Evolutionary conservation across 2,888 invertebrate genomes (phyloP), one percentile per base, ranked within the genome.

Genomic region (Merodon equestris): DNA sequence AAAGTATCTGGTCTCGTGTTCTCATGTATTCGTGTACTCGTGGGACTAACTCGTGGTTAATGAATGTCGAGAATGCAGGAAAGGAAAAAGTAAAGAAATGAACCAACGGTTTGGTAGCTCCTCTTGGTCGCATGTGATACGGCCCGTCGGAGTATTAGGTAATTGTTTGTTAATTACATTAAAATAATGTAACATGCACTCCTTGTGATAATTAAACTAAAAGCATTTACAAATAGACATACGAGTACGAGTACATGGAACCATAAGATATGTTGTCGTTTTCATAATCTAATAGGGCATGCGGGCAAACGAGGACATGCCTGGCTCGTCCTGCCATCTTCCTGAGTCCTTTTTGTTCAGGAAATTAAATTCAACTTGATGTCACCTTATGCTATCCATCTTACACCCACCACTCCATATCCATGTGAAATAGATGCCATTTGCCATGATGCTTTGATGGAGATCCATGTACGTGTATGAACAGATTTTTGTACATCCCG

Each of bases 131-230:
- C 40, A 40, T 40, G 14, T 58, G 58, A 60, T 48, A 44, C 63
- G 51, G n/a, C 48, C n/a, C 48, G 13, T 40, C 56, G 3, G 40
- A 47, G 45, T 60, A 75, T 71, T 66, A 38, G 54, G 71, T 71
- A 76, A 71, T 66, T 76, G 76, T 76, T 71, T 71, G 71, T 76
- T 71, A 76, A 76, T 76, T 66, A 66, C 60, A 60, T 66, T 66
- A 71, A 71, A 76, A 76, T 66, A 71, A 38, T 76, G 64, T 71
- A 76, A 66, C 50, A 76, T 71, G 71, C 64, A 71, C 70, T 70
- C 70, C 54, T 66, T 54, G 50, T 45, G 42, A 76, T 71, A 76
- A 76, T 76, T 70, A 71, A 64, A 66, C 38, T 64, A 60, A 64
- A 60, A 60, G 70, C 44, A 34, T 5, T 2, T 27, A 27, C 27